Conservation (phyloP, 2,113 vertebrate genomes). For the Pampusana beccarii region DNA sequence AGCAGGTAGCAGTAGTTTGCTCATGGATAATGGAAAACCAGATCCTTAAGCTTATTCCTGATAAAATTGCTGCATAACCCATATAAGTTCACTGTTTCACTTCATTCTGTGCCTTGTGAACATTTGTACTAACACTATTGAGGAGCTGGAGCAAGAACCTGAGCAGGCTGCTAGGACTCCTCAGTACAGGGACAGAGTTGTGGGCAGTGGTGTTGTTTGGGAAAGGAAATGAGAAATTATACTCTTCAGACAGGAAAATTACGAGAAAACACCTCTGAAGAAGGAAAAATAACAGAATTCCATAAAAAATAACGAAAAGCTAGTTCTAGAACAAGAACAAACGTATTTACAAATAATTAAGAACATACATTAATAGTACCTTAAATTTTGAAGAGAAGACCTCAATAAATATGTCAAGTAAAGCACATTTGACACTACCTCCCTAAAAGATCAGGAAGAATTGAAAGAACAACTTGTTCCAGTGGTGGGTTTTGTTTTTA, state of each 20-base stretch:
- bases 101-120: not conserved
- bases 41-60: not conserved
- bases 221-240: not conserved
- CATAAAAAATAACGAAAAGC: not conserved
- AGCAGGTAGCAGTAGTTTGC: not conserved
- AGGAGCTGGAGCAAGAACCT: not conserved
- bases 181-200: not conserved
- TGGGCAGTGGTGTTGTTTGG: rapidly evolving
- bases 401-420: not conserved
- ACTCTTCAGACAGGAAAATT: not conserved
- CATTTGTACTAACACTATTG: not conserved
- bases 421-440: not conserved
- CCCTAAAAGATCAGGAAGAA: not conserved
- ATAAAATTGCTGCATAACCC: not conserved
- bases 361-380: not conserved
- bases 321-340: not conserved
- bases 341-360: not conserved
- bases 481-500: not conserved
- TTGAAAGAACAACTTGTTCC: not conserved
- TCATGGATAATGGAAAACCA: not conserved
- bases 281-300: not conserved
- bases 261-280: not conserved
- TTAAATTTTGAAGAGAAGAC: not conserved
- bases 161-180: not conserved
- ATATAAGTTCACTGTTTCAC: not conserved